phyloP scores from a whole-genome alignment of 2,797 vertebrate genomes.

The Gorsachius magnificus region DNA sequence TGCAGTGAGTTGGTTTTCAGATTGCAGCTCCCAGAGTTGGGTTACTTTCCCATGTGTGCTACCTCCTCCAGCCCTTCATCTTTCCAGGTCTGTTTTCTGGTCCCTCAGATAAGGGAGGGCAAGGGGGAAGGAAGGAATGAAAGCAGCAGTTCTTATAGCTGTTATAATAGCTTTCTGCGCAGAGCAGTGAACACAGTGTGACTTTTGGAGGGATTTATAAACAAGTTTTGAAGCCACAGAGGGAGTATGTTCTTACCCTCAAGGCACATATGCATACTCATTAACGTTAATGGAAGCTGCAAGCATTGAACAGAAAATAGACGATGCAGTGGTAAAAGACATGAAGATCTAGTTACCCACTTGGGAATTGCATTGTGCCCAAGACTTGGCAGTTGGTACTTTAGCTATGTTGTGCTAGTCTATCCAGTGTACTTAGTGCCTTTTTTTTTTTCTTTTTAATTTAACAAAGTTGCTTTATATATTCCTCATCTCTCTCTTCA shows the following conservation, averaged over 20 bases:
- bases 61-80: background rate
- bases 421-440: background rate
- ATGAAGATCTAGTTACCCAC: background rate
- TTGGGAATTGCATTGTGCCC: background rate
- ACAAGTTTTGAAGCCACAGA: constrained; percentile 39
- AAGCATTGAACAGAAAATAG: constrained; percentile 43
- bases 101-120: background rate
- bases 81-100: background rate
- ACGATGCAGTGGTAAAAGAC: constrained; percentile 17
- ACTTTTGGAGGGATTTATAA: constrained; percentile 56
- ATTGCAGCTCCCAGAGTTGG: background rate
- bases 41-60: background rate
- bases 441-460: background rate
- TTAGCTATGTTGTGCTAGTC: background rate
- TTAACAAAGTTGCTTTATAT: background rate
- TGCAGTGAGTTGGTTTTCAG: background rate
- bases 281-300: constrained; percentile 55
- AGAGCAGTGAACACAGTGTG: constrained; percentile 1
- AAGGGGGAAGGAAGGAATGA: background rate
- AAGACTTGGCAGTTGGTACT: background rate
- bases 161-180: background rate
- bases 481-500: background rate
- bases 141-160: background rate
- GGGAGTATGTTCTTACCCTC: constrained; percentile 33
- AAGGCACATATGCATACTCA: constrained; percentile 34